Evolutionary conservation across 2,888 invertebrate species (phyloP).

Genomic region (Ptychoptera contaminata): DNA sequence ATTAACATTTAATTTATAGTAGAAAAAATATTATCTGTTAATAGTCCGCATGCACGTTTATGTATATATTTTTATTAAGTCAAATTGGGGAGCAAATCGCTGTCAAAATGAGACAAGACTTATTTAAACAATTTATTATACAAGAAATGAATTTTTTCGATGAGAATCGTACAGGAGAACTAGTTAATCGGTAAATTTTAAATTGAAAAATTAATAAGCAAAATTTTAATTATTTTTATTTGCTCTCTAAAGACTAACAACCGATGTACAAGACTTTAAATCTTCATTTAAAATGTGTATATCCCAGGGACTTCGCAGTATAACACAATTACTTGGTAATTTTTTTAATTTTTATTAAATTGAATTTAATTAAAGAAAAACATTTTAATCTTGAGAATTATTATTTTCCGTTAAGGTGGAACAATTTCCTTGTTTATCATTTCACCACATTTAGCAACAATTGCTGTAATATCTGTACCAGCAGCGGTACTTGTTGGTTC

Average conservation of each 20-base stretch:
- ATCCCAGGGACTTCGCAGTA: slow-evolving; percentile 77
- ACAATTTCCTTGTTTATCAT: slow-evolving; percentile 51
- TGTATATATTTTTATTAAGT: slow-evolving; percentile 75
- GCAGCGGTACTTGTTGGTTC: slow-evolving; percentile 73
- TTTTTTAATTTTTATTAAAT: neutral
- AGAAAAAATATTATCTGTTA: slow-evolving; percentile 19
- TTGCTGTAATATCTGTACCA: slow-evolving; percentile 74
- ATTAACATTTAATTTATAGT: slow-evolving; percentile 2
- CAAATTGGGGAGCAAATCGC: slow-evolving; percentile 83
- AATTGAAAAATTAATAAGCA: neutral
- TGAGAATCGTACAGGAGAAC: slow-evolving; percentile 75
- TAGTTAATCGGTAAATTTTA: slow-evolving; percentile 57
- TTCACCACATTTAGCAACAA: slow-evolving; percentile 76
- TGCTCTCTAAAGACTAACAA: slow-evolving; percentile 48
- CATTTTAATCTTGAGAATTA: neutral
- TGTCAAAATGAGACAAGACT: slow-evolving; percentile 57
- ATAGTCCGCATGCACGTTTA: slow-evolving; percentile 72
- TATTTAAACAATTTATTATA: slow-evolving; percentile 66
- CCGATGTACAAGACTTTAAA: slow-evolving; percentile 94
- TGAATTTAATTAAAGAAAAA: too few relatives aligned
- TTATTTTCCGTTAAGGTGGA: slow-evolving; percentile 15
- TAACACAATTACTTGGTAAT: slow-evolving; percentile 54
- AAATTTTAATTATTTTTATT: slow-evolving; percentile 31
- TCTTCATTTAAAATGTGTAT: slow-evolving; percentile 88
- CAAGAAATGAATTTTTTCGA: slow-evolving; percentile 91